Percentiles rank a stretch among this genome's conserved stretches.
phyloP scores from a whole-genome alignment of 2,113 vertebrate species.

The Phrynosoma platyrhinos region DNA sequence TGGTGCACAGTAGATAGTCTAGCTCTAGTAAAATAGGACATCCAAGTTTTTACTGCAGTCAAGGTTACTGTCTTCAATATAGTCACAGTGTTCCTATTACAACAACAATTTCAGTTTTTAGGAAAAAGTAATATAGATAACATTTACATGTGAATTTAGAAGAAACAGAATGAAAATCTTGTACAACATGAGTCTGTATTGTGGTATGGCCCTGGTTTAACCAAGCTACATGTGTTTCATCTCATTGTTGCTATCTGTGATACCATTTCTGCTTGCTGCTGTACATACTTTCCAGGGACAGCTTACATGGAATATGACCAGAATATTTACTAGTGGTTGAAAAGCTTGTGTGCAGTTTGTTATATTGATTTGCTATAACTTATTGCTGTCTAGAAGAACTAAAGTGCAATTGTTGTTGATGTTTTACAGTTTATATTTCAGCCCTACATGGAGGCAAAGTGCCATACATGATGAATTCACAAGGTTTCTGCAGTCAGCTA shows the following conservation, averaged over 20 bases:
- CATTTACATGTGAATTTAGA: too few species aligned
- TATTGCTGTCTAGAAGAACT: slow-evolving; percentile 36
- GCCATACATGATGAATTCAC: neutral
- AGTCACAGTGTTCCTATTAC: neutral
- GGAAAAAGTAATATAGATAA: too few species aligned
- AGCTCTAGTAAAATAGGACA: neutral
- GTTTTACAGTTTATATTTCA: slow-evolving; percentile 42
- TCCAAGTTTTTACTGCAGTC: neutral
- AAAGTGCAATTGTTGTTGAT: slow-evolving; percentile 40
- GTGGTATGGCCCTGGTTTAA: neutral
- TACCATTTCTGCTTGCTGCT: too few species aligned
- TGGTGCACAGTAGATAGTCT: neutral
- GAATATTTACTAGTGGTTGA: slow-evolving; percentile 17
- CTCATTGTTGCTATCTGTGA: too few species aligned
- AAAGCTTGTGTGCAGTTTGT: slow-evolving; percentile 15
- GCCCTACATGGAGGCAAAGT: slow-evolving; percentile 36
- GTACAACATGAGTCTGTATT: too few species aligned
- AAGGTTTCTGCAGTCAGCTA: slow-evolving; percentile 29
- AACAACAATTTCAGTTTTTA: neutral
- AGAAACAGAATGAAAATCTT: too few species aligned
- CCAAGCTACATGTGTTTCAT: too few species aligned
- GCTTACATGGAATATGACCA: slow-evolving; percentile 13
- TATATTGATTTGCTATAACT: slow-evolving; percentile 41
- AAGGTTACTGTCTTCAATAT: neutral
- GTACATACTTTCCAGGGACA: neutral